A percentile compares a stretch with the other conserved stretches of the same genome.
Conservation (phyloP, 2,888 invertebrate genomes). For the Tachina grossa region DNA sequence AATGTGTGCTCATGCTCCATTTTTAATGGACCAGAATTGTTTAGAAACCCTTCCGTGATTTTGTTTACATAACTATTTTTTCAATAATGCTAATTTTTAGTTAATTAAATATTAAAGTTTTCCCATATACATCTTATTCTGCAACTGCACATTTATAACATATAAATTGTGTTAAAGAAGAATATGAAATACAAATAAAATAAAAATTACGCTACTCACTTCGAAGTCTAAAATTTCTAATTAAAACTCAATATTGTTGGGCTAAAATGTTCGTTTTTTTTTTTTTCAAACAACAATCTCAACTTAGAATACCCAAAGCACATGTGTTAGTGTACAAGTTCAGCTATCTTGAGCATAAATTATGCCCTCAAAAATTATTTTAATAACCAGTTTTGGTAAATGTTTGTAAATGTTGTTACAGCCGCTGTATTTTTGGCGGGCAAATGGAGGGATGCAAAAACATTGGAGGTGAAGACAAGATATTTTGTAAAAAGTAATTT, state of each 20-base stretch:
- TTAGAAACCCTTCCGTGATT: too few species aligned
- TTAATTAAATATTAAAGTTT: not conserved
- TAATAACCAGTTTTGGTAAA: constrained; percentile 63
- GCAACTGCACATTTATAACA: not conserved
- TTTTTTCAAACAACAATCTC: constrained; percentile 15
- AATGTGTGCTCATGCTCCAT: too few species aligned
- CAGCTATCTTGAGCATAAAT: constrained; percentile 58
- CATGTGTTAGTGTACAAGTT: constrained; percentile 32
- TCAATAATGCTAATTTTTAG: too few species aligned
- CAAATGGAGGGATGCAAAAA: not conserved
- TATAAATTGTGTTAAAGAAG: not conserved
- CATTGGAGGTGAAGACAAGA: not conserved
- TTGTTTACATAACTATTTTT: too few species aligned
- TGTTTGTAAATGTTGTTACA: constrained; percentile 56
- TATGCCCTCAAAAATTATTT: constrained; percentile 71
- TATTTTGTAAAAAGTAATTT: constrained; percentile 65
- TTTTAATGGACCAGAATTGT: too few species aligned
- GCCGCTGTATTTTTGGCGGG: constrained; percentile 40
- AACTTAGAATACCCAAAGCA: constrained; percentile 7
- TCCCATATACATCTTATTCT: not conserved
- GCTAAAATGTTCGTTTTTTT: constrained; percentile 32
- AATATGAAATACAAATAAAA: not conserved
- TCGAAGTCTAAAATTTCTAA: constrained; percentile 69
- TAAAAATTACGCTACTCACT: constrained; percentile 15
- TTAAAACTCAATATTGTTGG: constrained; percentile 70